phyloP scores from a whole-genome alignment of 2,888 invertebrate genomes.

The Dendrolimus pini region DNA sequence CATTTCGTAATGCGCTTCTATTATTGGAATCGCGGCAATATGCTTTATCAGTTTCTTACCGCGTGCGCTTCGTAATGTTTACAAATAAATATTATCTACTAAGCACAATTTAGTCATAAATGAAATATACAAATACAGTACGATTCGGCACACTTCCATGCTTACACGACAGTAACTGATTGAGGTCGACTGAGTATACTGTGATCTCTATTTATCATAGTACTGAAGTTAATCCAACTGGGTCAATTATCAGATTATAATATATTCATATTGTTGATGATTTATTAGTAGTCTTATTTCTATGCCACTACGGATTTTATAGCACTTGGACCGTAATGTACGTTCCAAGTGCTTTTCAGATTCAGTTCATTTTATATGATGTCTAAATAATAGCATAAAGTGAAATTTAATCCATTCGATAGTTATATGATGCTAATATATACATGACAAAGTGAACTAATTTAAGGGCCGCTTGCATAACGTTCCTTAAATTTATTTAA shows the following conservation, averaged over 20 bases:
- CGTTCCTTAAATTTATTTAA: too few species aligned
- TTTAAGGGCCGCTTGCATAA: too few species aligned
- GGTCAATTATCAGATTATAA: constrained; percentile 4
- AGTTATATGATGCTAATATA: too few species aligned
- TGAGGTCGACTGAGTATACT: constrained; percentile 61
- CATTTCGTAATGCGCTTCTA: constrained; percentile 27
- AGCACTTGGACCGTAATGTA: too few species aligned
- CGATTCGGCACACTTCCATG: constrained; percentile 56
- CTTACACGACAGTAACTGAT: constrained; percentile 54
- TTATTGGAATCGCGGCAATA: constrained; percentile 21
- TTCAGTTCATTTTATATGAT: too few species aligned
- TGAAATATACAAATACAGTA: constrained; percentile 29
- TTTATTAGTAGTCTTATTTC: too few species aligned
- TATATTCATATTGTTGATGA: too few species aligned
- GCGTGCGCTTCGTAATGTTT: constrained; percentile 11
- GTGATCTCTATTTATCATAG: constrained; percentile 45
- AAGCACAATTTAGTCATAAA: constrained; percentile 21
- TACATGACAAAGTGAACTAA: too few species aligned
- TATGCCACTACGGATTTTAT: too few species aligned
- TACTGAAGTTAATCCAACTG: constrained; percentile 43
- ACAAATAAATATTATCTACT: constrained; percentile 7
- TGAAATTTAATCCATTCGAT: too few species aligned
- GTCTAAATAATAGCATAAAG: too few species aligned
- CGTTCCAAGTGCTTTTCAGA: too few species aligned
- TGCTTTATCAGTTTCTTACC: constrained; percentile 16